A percentile compares a stretch with the other conserved stretches of the same genome.
Evolutionary conservation across 2,113 vertebrate species (phyloP).

Genomic region (Calyptomena viridis): DNA sequence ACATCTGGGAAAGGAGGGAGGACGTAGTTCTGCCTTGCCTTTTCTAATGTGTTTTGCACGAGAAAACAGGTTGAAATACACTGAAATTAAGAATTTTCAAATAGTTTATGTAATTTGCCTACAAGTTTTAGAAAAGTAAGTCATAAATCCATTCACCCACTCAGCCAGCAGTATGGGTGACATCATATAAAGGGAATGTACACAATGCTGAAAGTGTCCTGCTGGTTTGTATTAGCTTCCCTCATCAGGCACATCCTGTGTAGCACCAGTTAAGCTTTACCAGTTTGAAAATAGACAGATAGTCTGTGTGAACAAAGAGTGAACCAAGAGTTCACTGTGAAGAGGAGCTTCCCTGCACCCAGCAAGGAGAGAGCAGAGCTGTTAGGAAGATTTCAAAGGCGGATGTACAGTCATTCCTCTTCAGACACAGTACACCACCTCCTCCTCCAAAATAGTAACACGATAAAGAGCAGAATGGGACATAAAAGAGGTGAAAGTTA

Average conservation of each 20-base stretch:
- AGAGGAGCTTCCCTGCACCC: neutral
- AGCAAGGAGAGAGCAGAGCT: neutral
- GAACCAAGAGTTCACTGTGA: neutral
- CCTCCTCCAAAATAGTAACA: neutral
- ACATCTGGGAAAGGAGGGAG: neutral
- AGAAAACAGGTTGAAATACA: neutral
- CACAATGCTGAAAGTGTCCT: slow-evolving; percentile 17
- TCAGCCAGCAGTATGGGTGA: slow-evolving; percentile 20
- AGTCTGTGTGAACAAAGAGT: neutral
- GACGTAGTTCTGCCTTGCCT: neutral
- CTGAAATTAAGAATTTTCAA: neutral
- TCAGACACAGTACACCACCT: neutral
- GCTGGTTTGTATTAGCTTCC: slow-evolving; percentile 65
- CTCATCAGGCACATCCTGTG: slow-evolving; percentile 1
- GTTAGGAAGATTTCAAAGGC: neutral
- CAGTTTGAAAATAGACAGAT: neutral
- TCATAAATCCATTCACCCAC: neutral
- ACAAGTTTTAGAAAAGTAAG: neutral
- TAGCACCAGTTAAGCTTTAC: neutral
- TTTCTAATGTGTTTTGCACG: neutral
- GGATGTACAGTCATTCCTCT: neutral
- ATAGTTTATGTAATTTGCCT: neutral
- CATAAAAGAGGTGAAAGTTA: neutral
- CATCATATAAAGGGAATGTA: slow-evolving; percentile 64
- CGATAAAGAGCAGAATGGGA: neutral